Percentiles rank a stretch among this genome's conserved stretches.
These are phyloP conservation scores for Acleris cristana DNA, from an alignment of 2,888 invertebrate species.

Conservation along the genomic window DNA sequence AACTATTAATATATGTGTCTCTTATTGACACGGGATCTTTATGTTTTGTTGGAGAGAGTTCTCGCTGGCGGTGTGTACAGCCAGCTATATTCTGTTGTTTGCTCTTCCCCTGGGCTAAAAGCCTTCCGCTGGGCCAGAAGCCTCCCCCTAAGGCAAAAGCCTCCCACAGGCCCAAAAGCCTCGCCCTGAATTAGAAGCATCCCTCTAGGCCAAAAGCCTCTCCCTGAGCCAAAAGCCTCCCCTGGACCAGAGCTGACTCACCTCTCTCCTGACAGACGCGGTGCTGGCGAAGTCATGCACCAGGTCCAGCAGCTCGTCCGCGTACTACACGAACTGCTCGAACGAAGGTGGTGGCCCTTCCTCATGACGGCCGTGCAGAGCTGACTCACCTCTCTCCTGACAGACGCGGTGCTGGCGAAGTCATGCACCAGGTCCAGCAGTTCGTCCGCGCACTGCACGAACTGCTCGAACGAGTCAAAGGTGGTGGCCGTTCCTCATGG, in stretches of 20 bases:
- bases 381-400: constrained; percentile 84
- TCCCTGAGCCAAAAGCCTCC: constrained; percentile 46
- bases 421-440: constrained; percentile 93
- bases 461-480: constrained; percentile 94
- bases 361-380: constrained; percentile 76
- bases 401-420: constrained; percentile 88
- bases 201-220: too few species aligned
- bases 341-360: constrained; percentile 93
- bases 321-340: constrained; percentile 92
- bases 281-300: constrained; percentile 91
- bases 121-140: too few species aligned
- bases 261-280: constrained; percentile 86
- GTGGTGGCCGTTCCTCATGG: constrained; percentile 87
- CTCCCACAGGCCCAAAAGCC: too few species aligned
- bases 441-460: constrained; percentile 93
- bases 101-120: too few species aligned
- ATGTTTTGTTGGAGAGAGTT: too few species aligned
- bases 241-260: constrained; percentile 62
- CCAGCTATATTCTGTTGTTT: too few species aligned
- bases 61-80: too few species aligned
- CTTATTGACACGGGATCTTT: too few species aligned
- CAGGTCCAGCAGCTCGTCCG: constrained; percentile 93
- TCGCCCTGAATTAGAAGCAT: too few species aligned
- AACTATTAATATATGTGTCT: too few species aligned
- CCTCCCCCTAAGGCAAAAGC: too few species aligned